These are phyloP conservation scores for Stenichneumon culpator DNA, from an alignment of 2,888 invertebrate genomes.

Conservation along the genomic window DNA sequence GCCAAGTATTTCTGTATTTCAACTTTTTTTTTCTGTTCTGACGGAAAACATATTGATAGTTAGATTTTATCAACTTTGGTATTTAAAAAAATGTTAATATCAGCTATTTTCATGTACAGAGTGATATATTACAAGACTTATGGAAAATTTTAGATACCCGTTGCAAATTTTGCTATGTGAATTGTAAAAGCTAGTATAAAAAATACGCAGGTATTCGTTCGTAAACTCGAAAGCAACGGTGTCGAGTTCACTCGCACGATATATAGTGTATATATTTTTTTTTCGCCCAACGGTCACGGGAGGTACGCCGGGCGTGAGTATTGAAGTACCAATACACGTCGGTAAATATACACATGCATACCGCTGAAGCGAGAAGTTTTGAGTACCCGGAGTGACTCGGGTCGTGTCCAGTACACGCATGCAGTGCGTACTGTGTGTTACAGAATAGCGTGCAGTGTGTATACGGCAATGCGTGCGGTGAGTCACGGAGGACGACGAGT, in stretches of 20 bases:
- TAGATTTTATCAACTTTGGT: too few relatives aligned
- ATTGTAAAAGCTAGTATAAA: constrained; percentile 27
- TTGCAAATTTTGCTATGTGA: not conserved
- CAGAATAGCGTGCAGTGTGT: constrained; percentile 26
- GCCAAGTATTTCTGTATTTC: constrained; percentile 34
- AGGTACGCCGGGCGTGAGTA: constrained; percentile 16
- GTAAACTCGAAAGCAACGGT: constrained; percentile 63
- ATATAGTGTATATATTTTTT: not conserved
- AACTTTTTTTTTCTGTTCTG: not conserved
- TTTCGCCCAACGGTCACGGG: not conserved
- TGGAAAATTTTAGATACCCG: too few relatives aligned
- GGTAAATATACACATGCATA: not conserved
- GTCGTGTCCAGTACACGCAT: constrained; percentile 36
- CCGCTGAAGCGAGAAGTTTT: constrained; percentile 32
- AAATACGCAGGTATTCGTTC: constrained; percentile 60
- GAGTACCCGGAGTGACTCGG: constrained; percentile 34
- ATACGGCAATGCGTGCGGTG: constrained; percentile 55
- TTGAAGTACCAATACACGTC: not conserved
- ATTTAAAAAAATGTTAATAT: too few relatives aligned
- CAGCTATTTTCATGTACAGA: too few relatives aligned
- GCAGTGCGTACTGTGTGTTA: not conserved
- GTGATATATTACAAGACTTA: too few relatives aligned
- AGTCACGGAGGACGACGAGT: constrained; percentile 57
- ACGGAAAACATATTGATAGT: too few relatives aligned
- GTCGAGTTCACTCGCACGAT: constrained; percentile 61